Conservation (phyloP, 2,113 vertebrate genomes). For the Menidia beryllina region DNA sequence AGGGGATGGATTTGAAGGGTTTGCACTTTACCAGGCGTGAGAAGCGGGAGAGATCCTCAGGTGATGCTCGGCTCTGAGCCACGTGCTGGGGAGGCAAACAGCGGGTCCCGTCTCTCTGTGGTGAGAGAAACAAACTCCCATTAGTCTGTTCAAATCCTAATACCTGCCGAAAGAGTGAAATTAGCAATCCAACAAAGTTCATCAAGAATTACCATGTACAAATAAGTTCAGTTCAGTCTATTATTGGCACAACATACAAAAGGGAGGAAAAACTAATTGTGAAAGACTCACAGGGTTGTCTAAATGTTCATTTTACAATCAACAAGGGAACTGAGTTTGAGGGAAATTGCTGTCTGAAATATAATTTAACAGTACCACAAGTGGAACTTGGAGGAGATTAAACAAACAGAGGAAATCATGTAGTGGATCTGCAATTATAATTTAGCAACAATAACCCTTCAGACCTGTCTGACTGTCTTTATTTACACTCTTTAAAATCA, state of each 20-base stretch:
- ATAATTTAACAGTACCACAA: background rate
- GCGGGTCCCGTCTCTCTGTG: slow-evolving; percentile 70
- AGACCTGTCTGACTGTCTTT: background rate
- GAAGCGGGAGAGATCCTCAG: slow-evolving; percentile 85
- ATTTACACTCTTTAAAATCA: background rate
- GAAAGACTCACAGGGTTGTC: too few species aligned
- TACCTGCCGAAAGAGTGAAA: background rate
- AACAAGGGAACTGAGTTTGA: too few species aligned
- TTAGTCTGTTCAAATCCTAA: background rate
- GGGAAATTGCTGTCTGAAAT: background rate
- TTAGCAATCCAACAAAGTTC: background rate
- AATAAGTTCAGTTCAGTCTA: background rate
- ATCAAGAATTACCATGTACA: background rate
- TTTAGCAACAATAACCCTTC: background rate
- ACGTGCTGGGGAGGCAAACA: slow-evolving; percentile 77
- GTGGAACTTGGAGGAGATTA: background rate
- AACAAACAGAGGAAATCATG: background rate
- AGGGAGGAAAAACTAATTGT: too few species aligned
- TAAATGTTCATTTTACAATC: too few species aligned
- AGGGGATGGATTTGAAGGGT: background rate
- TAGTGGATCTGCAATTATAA: background rate
- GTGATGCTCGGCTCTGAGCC: slow-evolving; percentile 67
- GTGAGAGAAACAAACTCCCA: background rate
- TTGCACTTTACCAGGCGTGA: slow-evolving; percentile 84
- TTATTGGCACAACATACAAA: background rate